Base-by-base conservation (phyloP, 2,113 vertebrate genomes). In the Leptosomus discolor region DNA sequence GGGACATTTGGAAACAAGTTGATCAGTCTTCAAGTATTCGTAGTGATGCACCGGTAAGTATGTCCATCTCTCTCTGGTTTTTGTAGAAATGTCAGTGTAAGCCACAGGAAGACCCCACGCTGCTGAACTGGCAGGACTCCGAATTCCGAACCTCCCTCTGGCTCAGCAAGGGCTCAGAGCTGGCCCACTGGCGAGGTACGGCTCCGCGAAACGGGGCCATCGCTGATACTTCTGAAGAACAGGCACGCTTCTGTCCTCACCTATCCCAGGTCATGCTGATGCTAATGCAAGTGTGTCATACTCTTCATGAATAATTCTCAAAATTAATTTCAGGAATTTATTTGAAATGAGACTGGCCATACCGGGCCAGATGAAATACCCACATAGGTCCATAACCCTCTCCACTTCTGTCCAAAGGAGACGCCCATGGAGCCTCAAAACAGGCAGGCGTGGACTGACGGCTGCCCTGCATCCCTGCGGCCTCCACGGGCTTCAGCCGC, bases 361-460 rank as follows among this genome's bases (percentile, higher is more conserved):
- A 43, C 0, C 18, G 50, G 21, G 24, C 51, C 46, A 46, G 32
- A 50, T 27, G 68, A 83, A 73, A 78, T 5, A 43, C 12, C 14
- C 39, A 37, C 16, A 4, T 0, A 30, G 34, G n/a, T 58, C 61
- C 12, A 9, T 9, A 75, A 30, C 7, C 15, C 57, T 27, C 48
- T 48, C 68, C 41, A 32, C 41, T 21, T 9, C 43, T 41, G 18
- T 10, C 50, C 37, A 15, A 29, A 26, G 26, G 88, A 85, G 46
- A 34, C 3, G 32, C 24, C 30, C 10, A 10, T 2, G 15, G 58
- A 82, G 30, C 45, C 43, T 60, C 58, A 30, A 4, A 71, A 36
- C 5, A 36, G 22, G 27, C 32, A 48, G 20, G 11, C 0, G 3
- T 8, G 32, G 53, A 39, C 12, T 4, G 29, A 58, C 1, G 1